A percentile compares a stretch with the other conserved stretches of the same genome.
phyloP scores from a whole-genome alignment of 64 coral and sea anemone species.

The Stichodactyla mertensii region DNA sequence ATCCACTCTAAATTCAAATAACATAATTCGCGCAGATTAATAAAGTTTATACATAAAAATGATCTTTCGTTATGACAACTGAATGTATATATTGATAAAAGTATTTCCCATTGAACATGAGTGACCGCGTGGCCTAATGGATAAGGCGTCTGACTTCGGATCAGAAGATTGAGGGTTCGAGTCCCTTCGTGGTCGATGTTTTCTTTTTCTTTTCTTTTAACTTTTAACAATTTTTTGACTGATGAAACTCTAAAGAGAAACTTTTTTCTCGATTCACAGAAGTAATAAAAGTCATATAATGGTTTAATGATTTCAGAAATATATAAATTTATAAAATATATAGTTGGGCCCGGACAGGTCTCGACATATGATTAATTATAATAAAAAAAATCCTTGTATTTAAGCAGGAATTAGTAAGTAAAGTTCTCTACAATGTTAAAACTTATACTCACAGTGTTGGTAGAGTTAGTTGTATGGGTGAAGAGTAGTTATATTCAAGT shows the following conservation, averaged over 20 bases:
- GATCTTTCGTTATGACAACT: background rate
- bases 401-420: no score
- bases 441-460: slow-evolving; percentile 63
- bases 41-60: background rate
- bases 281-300: no score
- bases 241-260: background rate
- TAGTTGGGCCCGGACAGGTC: no score
- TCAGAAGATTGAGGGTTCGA: slow-evolving; percentile 72
- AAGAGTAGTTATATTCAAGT: slow-evolving; percentile 25
- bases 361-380: no score
- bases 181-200: slow-evolving; percentile 53
- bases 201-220: background rate
- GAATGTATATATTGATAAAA: background rate
- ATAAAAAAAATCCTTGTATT: no score
- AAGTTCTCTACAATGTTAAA: background rate
- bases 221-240: background rate
- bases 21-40: background rate
- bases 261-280: no score
- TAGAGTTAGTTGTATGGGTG: slow-evolving; percentile 54
- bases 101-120: background rate
- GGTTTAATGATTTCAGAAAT: no score
- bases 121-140: slow-evolving; percentile 71
- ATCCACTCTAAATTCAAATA: background rate
- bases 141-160: slow-evolving; percentile 78
- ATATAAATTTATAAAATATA: no score